phyloP scores from a whole-genome alignment of 2,113 vertebrate species.

The Halichoeres trimaculatus region DNA sequence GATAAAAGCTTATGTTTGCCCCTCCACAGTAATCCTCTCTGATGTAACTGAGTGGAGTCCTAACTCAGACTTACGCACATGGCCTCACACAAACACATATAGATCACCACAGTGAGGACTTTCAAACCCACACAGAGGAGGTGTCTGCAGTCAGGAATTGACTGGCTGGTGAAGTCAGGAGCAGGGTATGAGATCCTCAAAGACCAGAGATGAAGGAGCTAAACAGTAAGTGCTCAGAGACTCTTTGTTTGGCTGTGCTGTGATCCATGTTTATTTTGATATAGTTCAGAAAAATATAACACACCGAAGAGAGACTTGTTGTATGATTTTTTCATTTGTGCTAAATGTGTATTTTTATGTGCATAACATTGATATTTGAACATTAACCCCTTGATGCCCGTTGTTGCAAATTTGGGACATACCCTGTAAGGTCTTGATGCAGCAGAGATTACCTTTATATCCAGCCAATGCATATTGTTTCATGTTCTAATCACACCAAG shows the following conservation, averaged over 20 bases:
- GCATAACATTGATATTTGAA: too few relatives aligned
- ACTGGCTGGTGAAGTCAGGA: neutral
- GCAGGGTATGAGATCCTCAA: constrained; percentile 5
- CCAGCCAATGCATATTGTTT: too few relatives aligned
- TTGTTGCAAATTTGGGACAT: too few relatives aligned
- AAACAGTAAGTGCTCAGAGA: constrained; percentile 38
- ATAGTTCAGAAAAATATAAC: too few relatives aligned
- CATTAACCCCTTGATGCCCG: too few relatives aligned
- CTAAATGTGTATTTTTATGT: too few relatives aligned
- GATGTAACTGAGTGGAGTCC: constrained; percentile 67
- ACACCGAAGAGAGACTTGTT: neutral
- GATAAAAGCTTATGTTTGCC: constrained; percentile 54
- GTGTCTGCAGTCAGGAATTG: neutral
- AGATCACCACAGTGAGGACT: constrained; percentile 24
- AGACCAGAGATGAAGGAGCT: constrained; percentile 35
- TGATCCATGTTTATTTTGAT: neutral
- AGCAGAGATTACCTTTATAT: too few relatives aligned
- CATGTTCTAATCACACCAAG: too few relatives aligned
- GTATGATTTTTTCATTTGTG: too few relatives aligned
- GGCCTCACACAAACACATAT: constrained; percentile 4
- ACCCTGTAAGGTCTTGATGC: too few relatives aligned
- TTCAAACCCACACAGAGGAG: neutral
- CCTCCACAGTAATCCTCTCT: constrained; percentile 72
- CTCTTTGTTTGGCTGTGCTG: neutral
- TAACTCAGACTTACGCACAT: constrained; percentile 15